These are phyloP conservation scores for Megaceryle torquata DNA, from an alignment of 2,113 vertebrate species.

Conservation along the genomic window DNA sequence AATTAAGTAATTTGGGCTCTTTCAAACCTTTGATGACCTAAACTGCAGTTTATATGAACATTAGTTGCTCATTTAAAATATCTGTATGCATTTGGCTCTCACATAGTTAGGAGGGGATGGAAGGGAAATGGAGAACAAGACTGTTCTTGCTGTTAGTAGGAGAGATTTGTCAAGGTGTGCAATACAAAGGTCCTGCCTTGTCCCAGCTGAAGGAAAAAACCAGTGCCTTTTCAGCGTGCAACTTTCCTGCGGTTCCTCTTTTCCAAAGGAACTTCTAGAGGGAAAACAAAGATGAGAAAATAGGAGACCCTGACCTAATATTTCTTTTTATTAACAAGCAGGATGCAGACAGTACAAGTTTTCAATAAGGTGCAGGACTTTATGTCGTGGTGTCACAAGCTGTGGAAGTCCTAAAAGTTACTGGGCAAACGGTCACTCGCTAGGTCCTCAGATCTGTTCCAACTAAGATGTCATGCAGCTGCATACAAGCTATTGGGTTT, in stretches of 20 bases:
- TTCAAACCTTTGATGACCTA: constrained; percentile 25
- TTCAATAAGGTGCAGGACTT: not conserved
- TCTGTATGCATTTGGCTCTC: not conserved
- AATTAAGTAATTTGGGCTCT: not conserved
- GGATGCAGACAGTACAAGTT: not conserved
- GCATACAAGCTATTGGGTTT: not conserved
- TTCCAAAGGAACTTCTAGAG: not conserved
- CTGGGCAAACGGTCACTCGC: not conserved
- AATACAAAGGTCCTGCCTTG: not conserved
- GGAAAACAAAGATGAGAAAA: not conserved
- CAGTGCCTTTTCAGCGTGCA: not conserved
- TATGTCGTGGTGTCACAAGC: not conserved
- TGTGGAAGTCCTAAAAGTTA: not conserved
- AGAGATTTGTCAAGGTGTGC: not conserved
- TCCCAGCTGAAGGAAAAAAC: not conserved
- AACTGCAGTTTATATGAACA: not conserved
- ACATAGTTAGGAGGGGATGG: not conserved
- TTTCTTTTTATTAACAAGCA: not conserved
- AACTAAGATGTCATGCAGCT: not conserved
- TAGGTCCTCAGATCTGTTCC: not conserved
- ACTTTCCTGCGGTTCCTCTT: not conserved
- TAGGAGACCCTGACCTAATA: not conserved
- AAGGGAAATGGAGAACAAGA: not conserved
- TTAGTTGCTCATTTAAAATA: not conserved
- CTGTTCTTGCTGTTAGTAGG: not conserved